Evolutionary conservation across 2,797 vertebrate species (phyloP).

Genomic region (Schizopygopsis pylzovi): DNA sequence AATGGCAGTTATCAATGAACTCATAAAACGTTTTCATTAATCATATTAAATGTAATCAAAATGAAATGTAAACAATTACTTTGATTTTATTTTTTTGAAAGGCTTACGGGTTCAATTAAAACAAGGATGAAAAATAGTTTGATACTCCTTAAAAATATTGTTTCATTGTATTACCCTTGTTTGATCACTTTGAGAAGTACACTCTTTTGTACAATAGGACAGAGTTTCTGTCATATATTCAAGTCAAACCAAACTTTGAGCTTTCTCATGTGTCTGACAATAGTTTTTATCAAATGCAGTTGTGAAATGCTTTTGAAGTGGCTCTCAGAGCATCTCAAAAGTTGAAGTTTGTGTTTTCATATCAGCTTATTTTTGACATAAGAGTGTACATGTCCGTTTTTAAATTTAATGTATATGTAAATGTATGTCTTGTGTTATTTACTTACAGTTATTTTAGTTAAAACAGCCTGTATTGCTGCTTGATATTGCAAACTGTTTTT

Average conservation of each 20-base stretch:
- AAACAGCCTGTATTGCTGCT: too few relatives aligned
- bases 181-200: neutral
- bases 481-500: too few relatives aligned
- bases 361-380: too few relatives aligned
- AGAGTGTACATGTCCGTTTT: too few relatives aligned
- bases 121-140: neutral
- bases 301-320: neutral
- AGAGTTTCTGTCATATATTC: neutral
- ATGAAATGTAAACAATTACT: neutral
- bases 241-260: neutral
- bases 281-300: neutral
- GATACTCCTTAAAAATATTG: neutral
- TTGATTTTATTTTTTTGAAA: neutral
- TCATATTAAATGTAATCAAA: neutral
- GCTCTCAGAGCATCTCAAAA: neutral
- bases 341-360: neutral
- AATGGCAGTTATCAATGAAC: neutral
- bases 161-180: too few relatives aligned
- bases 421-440: too few relatives aligned
- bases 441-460: too few relatives aligned
- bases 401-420: too few relatives aligned
- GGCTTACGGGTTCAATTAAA: neutral
- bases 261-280: neutral
- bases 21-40: neutral
- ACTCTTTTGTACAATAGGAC: neutral